These are phyloP conservation scores for Metopia argyrocephala DNA, from an alignment of 2,888 invertebrate genomes.

Conservation along the genomic window DNA sequence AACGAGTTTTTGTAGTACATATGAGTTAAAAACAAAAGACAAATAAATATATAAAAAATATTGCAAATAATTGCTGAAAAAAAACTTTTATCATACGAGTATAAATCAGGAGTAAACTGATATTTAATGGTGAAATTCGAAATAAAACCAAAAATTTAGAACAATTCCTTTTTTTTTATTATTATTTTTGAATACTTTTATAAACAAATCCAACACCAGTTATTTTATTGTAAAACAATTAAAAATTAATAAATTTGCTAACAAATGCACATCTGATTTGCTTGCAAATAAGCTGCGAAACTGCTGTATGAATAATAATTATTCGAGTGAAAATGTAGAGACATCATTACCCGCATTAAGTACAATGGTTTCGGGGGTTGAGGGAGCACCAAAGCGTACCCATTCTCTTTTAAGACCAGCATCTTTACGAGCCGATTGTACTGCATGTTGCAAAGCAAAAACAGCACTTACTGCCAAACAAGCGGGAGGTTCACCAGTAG, in stretches of 20 bases:
- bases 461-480: conserved; percentile 80
- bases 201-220: conserved; percentile 17
- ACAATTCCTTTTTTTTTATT: too few species aligned
- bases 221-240: not conserved
- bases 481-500: conserved; percentile 81
- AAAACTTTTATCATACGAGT: too few species aligned
- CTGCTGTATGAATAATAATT: not conserved
- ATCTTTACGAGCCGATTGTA: conserved; percentile 83
- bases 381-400: conserved; percentile 71
- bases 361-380: conserved; percentile 71
- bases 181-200: not conserved
- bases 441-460: conserved; percentile 83
- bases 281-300: not conserved
- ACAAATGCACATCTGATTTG: not conserved
- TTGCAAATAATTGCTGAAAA: too few species aligned
- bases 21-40: too few species aligned
- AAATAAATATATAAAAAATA: too few species aligned
- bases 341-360: conserved; percentile 67
- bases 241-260: not conserved
- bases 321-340: conserved; percentile 61
- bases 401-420: conserved; percentile 78
- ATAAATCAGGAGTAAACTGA: too few species aligned
- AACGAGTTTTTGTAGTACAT: too few species aligned
- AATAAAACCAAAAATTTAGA: too few species aligned
- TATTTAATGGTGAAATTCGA: too few species aligned